These are phyloP conservation scores for Megalops atlanticus DNA, from an alignment of 2,113 vertebrate species.

Conservation along the genomic window DNA sequence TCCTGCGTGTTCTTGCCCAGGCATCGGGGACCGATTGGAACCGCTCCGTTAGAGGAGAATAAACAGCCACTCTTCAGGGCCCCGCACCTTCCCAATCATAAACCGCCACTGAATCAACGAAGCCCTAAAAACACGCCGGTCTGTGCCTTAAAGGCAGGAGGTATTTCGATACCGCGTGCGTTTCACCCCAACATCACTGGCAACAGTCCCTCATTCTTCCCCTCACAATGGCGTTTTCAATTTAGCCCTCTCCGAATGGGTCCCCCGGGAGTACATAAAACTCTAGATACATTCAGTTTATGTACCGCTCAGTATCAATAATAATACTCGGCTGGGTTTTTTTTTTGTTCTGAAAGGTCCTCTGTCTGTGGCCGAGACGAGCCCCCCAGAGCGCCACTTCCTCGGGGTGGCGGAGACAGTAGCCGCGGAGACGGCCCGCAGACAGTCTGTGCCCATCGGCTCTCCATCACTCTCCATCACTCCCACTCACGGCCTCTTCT, in stretches of 20 bases:
- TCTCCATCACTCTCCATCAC: no score
- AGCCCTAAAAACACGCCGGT: neutral
- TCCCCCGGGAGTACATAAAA: neutral
- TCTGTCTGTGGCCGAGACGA: neutral
- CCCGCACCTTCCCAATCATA: neutral
- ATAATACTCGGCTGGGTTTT: neutral
- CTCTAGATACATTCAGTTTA: neutral
- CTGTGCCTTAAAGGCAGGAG: neutral
- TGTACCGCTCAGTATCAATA: neutral
- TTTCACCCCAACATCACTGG: neutral
- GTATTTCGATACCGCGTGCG: neutral
- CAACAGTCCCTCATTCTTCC: neutral
- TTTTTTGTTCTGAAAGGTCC: neutral
- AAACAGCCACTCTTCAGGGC: neutral
- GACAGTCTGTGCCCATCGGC: neutral
- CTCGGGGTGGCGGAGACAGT: slow-evolving; percentile 3
- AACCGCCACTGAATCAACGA: neutral
- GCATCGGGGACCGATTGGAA: neutral
- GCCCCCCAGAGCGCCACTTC: neutral
- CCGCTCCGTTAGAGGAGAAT: neutral
- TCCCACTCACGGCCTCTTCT: neutral
- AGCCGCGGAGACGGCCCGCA: neutral
- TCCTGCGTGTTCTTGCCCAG: neutral
- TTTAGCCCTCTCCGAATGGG: neutral
- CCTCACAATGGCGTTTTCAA: neutral